These are phyloP conservation scores for Myrmophylax atrothorax DNA, from an alignment of 2,113 vertebrate species.

Conservation along the genomic window DNA sequence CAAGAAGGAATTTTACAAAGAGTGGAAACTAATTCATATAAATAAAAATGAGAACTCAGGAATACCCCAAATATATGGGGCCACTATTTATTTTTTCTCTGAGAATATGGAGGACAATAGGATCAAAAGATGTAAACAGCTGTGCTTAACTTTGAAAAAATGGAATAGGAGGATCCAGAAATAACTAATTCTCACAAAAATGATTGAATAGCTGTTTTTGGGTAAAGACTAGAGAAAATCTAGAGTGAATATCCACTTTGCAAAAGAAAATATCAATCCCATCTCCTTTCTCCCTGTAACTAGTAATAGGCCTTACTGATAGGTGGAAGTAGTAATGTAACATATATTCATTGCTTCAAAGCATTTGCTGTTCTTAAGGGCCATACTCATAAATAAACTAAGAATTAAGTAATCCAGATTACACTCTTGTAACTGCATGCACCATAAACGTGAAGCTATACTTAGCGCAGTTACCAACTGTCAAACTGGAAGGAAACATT, in stretches of 20 bases:
- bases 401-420: background rate
- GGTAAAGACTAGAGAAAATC: background rate
- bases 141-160: background rate
- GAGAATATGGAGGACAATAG: background rate
- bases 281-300: background rate
- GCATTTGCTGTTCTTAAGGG: background rate
- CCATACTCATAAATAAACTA: background rate
- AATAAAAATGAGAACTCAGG: background rate
- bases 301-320: background rate
- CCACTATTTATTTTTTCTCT: background rate
- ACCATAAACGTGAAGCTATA: background rate
- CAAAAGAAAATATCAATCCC: background rate
- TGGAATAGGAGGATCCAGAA: background rate
- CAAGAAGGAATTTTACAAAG: background rate
- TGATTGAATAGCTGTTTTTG: background rate
- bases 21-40: background rate
- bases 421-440: background rate
- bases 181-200: background rate
- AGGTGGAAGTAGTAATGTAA: background rate
- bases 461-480: background rate
- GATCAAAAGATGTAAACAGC: background rate
- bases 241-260: background rate
- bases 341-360: background rate
- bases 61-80: background rate
- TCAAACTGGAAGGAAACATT: background rate